Percentiles rank a stretch among this genome's conserved stretches.
Evolutionary conservation across 2,113 vertebrate species (phyloP).

Genomic region (Antechinus stuartii): DNA sequence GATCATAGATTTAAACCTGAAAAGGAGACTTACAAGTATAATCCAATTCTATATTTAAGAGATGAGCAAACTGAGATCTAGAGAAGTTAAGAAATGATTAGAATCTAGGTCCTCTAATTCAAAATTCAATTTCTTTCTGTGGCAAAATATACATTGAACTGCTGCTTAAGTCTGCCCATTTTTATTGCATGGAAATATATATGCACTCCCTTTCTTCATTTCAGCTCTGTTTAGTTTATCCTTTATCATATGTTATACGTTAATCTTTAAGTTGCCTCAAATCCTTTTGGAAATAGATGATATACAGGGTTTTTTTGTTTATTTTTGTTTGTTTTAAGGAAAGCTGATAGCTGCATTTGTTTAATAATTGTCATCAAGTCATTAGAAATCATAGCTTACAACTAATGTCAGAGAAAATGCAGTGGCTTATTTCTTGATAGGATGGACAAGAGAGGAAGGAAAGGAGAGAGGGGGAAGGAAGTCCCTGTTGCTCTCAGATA

Average conservation of each 20-base stretch:
- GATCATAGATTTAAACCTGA: background rate
- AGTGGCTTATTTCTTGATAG: background rate
- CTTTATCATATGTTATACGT: slow-evolving; percentile 31
- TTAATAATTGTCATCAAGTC: slow-evolving; percentile 22
- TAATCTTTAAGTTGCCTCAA: slow-evolving; percentile 11
- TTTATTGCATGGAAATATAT: background rate
- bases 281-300: background rate
- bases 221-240: slow-evolving; percentile 1
- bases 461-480: background rate
- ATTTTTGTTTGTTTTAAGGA: background rate
- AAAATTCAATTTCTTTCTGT: background rate
- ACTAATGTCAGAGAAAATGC: background rate
- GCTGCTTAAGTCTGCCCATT: slow-evolving; percentile 29
- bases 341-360: background rate
- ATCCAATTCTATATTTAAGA: background rate
- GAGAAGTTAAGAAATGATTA: background rate
- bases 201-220: background rate
- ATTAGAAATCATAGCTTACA: background rate
- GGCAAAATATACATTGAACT: slow-evolving; percentile 14
- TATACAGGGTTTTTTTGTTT: background rate
- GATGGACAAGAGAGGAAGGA: background rate
- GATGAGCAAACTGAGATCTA: background rate
- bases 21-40: background rate
- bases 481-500: slow-evolving; percentile 29
- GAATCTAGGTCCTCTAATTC: background rate